A percentile compares a stretch with the other conserved stretches of the same genome.
phyloP scores from a whole-genome alignment of 2,113 vertebrate genomes.

The Melanocharis versteri region DNA sequence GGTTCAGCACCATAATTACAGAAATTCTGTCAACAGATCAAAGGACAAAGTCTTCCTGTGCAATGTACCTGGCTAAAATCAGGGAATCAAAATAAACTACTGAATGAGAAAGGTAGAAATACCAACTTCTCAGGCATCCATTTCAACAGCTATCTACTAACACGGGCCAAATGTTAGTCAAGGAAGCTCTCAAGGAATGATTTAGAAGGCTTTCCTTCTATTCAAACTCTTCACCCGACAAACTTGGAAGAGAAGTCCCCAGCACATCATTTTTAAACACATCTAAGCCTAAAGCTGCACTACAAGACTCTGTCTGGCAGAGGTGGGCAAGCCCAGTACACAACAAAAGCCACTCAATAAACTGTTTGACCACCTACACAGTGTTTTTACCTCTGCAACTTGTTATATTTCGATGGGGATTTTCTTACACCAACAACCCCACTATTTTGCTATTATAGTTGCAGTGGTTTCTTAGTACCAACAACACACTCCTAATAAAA shows the following conservation, averaged over 20 bases:
- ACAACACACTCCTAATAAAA: not conserved
- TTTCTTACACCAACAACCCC: not conserved
- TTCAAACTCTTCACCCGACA: not conserved
- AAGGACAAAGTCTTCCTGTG: constrained; percentile 89
- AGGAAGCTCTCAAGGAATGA: not conserved
- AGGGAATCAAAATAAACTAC: constrained; percentile 82
- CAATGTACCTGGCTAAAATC: constrained; percentile 90
- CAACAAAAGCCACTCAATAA: not conserved
- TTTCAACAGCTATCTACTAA: constrained; percentile 68
- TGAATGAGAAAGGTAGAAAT: constrained; percentile 95
- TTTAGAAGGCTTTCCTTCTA: not conserved
- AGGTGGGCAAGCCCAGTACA: not conserved
- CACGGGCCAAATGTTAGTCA: not conserved
- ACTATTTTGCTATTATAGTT: rapidly evolving
- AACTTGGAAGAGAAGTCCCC: not conserved
- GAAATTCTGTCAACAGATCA: constrained; percentile 74
- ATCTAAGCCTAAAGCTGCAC: not conserved
- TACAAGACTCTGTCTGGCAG: not conserved
- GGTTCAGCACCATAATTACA: constrained; percentile 77
- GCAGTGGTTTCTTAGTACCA: not conserved
- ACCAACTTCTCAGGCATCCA: constrained; percentile 97
- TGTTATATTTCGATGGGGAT: not conserved
- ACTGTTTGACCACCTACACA: not conserved
- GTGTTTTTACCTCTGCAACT: not conserved
- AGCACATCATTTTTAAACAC: not conserved